These are phyloP conservation scores for Scatophagus argus DNA, from an alignment of 2,113 vertebrate genomes.

Conservation along the genomic window DNA sequence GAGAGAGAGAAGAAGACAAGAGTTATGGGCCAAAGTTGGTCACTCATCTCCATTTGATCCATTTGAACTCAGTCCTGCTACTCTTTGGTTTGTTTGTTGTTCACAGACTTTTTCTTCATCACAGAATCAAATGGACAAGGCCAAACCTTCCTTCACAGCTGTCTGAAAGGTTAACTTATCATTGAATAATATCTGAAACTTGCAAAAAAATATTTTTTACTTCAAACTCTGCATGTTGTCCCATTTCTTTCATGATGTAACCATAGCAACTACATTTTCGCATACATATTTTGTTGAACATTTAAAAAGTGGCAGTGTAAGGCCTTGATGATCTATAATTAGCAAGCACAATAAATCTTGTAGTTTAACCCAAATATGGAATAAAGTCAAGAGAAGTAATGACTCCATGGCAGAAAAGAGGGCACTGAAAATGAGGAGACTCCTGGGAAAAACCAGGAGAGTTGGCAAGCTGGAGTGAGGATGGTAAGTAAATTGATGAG, in stretches of 20 bases:
- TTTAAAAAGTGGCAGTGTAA: background rate
- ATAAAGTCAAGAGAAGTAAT: background rate
- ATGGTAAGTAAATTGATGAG: background rate
- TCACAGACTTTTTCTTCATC: background rate
- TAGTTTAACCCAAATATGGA: constrained; percentile 24
- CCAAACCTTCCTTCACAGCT: background rate
- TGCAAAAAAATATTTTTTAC: background rate
- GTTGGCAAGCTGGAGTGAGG: background rate
- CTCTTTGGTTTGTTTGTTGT: background rate
- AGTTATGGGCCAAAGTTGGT: background rate
- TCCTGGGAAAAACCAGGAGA: constrained; percentile 16
- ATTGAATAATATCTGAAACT: background rate
- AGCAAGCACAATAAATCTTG: background rate
- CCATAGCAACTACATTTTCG: background rate
- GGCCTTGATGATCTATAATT: constrained; percentile 4
- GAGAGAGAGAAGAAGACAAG: background rate
- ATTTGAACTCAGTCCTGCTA: background rate
- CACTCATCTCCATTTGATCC: background rate
- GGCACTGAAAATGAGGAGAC: background rate
- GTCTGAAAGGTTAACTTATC: background rate
- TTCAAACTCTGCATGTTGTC: background rate
- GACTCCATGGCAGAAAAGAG: background rate
- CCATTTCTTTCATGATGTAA: background rate
- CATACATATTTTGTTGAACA: background rate
- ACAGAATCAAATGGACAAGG: background rate